phyloP scores from a whole-genome alignment of 2,797 vertebrate species.

The Heterohyrax brucei region DNA sequence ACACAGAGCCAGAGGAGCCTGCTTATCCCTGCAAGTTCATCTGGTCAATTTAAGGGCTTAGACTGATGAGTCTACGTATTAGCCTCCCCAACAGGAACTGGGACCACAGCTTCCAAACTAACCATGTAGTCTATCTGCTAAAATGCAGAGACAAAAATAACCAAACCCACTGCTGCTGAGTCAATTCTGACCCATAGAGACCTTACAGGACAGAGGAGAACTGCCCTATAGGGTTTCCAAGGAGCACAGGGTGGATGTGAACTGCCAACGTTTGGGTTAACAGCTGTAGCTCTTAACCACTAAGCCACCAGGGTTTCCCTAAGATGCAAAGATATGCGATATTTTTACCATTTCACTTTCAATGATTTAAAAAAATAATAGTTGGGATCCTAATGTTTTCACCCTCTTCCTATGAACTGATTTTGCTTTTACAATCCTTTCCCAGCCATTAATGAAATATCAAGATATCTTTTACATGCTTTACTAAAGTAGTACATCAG shows the following conservation, averaged over 20 bases:
- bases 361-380: slow-evolving; percentile 64
- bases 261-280: too few relatives aligned
- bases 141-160: not conserved
- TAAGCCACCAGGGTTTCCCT: not conserved
- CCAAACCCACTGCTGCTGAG: too few relatives aligned
- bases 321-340: not conserved
- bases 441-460: slow-evolving; percentile 48
- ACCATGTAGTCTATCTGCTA: not conserved
- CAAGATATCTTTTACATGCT: slow-evolving; percentile 45
- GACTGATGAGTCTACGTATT: not conserved
- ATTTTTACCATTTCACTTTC: slow-evolving; percentile 47
- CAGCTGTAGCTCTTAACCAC: too few relatives aligned
- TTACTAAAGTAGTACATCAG: slow-evolving; percentile 70
- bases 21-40: slow-evolving; percentile 13
- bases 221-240: too few relatives aligned
- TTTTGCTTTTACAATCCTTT: slow-evolving; percentile 59
- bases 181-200: too few relatives aligned
- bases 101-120: not conserved
- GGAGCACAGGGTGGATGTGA: too few relatives aligned
- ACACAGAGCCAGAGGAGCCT: not conserved
- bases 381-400: slow-evolving; percentile 35
- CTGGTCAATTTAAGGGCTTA: not conserved
- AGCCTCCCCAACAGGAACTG: slow-evolving; percentile 17
- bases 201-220: too few relatives aligned
- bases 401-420: slow-evolving; percentile 48